Evolutionary conservation across 1,140 invertebrate genomes (phyloP), one percentile per base, ranked within the genome.

Genomic region (Eulimnadia texana): DNA sequence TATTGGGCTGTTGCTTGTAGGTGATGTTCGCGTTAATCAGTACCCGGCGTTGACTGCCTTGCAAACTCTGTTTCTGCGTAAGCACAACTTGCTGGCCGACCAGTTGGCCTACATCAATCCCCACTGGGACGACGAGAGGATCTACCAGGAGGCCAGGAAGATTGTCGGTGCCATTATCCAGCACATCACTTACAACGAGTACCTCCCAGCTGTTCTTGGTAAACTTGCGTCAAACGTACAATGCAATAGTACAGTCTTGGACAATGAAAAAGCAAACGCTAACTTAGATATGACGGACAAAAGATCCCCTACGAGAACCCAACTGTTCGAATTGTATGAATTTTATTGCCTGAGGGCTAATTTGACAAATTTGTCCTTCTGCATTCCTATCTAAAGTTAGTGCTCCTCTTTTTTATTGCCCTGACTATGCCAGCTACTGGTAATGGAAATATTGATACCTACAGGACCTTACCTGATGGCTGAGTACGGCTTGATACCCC

Each of bases 31-130:
- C 63, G 84, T 84, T 0, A 98, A 97, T 74, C 92, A 96, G 70
- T 89, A 89, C 67, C 81, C 86, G 0, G 83, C 86, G 61, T 69
- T 94, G 29, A 83, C 87, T 0, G 74, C 88, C 3, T 72, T 96
- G 0, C 93, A 97, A 66, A 84, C 88, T 0, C 70, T 95, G 2
- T 77, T 90, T 50, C 74, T 94, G 58, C 77, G 94, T 62, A 88
- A 96, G 70, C 93, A 98, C 71, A 98, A 98, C 72, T 78, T 88
- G 51, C 76, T 97, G 20, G 90, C 92, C 0, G 78, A 81, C 42
- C 72, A 70, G 29, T 73, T 98, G 0, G 70, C 78, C 0, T 68
- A 76, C 6, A 68, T 95, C 1, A 97, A 97, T 75, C 86, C 87
- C 0, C 85, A 88, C 64, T 93, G 90, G 86, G 79, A 81, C 62